Conservation (phyloP, 2,888 invertebrate genomes). For the Andrena praecox region DNA sequence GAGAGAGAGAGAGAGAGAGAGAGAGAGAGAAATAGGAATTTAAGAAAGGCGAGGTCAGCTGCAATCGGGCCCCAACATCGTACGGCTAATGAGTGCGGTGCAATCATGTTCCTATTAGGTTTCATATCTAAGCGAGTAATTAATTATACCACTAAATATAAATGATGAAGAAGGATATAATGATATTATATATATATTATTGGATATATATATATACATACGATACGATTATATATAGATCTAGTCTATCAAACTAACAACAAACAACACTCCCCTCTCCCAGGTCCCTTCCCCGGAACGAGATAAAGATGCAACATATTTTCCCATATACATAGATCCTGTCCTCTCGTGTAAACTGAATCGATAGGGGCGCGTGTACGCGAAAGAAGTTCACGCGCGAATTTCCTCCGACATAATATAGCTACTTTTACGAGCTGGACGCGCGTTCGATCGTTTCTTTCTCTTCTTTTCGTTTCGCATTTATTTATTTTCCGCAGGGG, state of each 20-base stretch:
- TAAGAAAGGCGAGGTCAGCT: slow-evolving; percentile 51
- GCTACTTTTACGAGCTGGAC: slow-evolving; percentile 30
- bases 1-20: slow-evolving; percentile 41
- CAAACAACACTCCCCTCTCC: slow-evolving; percentile 74
- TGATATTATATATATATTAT: slow-evolving; percentile 84
- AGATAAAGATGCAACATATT: slow-evolving; percentile 36
- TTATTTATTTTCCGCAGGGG: neutral
- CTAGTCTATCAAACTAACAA: slow-evolving; percentile 82
- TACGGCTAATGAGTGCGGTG: slow-evolving; percentile 81
- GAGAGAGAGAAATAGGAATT: slow-evolving; percentile 39
- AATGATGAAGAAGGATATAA: slow-evolving; percentile 84
- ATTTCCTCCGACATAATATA: slow-evolving; percentile 3
- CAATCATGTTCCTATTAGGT: slow-evolving; percentile 85
- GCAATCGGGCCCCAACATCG: slow-evolving; percentile 73
- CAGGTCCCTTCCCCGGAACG: slow-evolving; percentile 56
- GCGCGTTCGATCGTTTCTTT: neutral
- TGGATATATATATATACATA: slow-evolving; percentile 79
- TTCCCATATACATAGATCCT: slow-evolving; percentile 44
- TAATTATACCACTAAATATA: slow-evolving; percentile 85
- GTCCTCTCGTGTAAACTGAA: slow-evolving; percentile 44
- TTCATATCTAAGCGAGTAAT: slow-evolving; percentile 85
- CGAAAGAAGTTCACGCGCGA: slow-evolving; percentile 27
- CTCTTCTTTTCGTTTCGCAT: neutral
- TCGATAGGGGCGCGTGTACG: neutral
- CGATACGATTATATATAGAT: slow-evolving; percentile 78